Base-by-base conservation (phyloP, 2,113 vertebrate species). In the Syrmaticus mikado region DNA sequence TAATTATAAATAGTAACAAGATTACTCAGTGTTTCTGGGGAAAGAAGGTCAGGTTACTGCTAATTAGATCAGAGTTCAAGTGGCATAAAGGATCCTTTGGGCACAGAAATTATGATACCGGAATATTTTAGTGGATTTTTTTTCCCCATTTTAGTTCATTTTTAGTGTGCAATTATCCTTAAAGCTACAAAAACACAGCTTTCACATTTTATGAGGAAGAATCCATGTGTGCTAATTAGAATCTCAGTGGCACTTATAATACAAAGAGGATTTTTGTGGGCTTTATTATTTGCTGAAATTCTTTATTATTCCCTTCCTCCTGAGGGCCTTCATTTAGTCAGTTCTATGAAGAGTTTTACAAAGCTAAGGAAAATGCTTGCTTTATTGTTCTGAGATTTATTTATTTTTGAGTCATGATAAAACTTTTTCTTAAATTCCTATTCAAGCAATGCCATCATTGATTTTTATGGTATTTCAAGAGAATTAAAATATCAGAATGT, bases 151-250 rank as follows among this genome's bases (percentile, higher is more conserved):
- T 93, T 86, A 81, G 38, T 61, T 65, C 20, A 85, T 89, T 96
- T 95, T 96, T 93, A 96, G 79, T 91, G 85, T 13, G 66, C 48
- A 97, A 96, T 96, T 97, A 95, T 84, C 78, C 82, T 75, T 90
- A 96, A 94, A 92, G 73, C 72, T 91, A 94, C 80, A 79, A 97
- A 94, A 95, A 73, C 66, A 93, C 57, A 85, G 62, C 19, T 95
- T 85, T 89, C 84, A 73, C 57, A 75, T 95, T 96, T 92, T 94
- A 90, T 84, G 34, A 87, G 80, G 48, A 89, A 85, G 17, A 97
- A 91, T 94, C 89, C 95, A 79, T 93, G 80, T 61, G 60, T 58
- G 71, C 38, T 96, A 97, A 95, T 95, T 96, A 96, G 50, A 91
- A 89, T 34, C 40, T 89, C 68, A 27, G 73, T 85, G 36, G 73